Percentiles rank a stretch among this genome's conserved stretches.
Evolutionary conservation across 2,888 invertebrate species (phyloP).

Genomic region (Papilio gigon): DNA sequence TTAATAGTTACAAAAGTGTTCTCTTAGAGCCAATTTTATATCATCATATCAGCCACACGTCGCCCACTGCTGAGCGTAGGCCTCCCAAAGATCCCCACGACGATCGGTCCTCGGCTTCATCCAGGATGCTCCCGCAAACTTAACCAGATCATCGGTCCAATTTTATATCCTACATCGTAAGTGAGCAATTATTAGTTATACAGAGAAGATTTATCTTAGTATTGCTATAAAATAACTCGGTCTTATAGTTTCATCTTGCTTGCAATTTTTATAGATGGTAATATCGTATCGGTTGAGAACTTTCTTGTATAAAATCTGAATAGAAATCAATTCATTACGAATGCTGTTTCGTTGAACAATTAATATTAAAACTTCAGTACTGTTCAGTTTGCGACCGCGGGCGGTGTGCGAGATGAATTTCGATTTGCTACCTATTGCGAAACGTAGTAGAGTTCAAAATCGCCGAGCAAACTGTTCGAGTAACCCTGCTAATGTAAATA

Average conservation of each 20-base stretch:
- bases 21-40: too few species aligned
- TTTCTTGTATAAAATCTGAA: constrained; percentile 32
- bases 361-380: constrained; percentile 46
- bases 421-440: constrained; percentile 42
- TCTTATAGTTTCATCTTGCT: not conserved
- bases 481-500: constrained; percentile 45
- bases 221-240: not conserved
- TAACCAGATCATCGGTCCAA: too few species aligned
- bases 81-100: too few species aligned
- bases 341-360: constrained; percentile 42
- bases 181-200: too few species aligned
- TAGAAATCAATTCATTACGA: constrained; percentile 43
- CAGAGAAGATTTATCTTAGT: too few species aligned
- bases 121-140: too few species aligned
- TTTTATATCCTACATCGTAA: too few species aligned
- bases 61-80: too few species aligned
- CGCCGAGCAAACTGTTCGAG: constrained; percentile 36
- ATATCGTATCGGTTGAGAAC: constrained; percentile 7
- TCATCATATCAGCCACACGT: too few species aligned
- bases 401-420: constrained; percentile 35
- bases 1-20: too few species aligned
- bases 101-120: too few species aligned
- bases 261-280: constrained; percentile 2
- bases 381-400: constrained; percentile 40
- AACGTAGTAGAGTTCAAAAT: constrained; percentile 41